Conservation (phyloP, 2,888 invertebrate genomes). For the Polylopha cassiicola region DNA sequence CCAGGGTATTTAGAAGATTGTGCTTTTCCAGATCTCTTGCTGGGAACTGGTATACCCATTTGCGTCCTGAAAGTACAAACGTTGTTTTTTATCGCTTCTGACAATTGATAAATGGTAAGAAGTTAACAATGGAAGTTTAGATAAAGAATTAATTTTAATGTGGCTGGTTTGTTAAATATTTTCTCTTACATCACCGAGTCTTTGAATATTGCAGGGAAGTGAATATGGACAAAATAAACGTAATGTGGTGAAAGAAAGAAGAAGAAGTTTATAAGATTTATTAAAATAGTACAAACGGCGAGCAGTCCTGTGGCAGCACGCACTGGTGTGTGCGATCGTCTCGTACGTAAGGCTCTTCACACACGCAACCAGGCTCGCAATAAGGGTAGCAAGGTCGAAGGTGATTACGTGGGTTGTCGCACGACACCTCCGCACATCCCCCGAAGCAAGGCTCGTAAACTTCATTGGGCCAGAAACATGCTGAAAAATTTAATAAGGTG, state of each 20-base stretch:
- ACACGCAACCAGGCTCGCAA: slow-evolving; percentile 69
- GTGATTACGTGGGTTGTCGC: slow-evolving; percentile 69
- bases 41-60: slow-evolving; percentile 69
- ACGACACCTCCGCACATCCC: slow-evolving; percentile 67
- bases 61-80: slow-evolving; percentile 66
- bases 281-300: slow-evolving; percentile 48
- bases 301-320: slow-evolving; percentile 65
- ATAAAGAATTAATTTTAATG: no score
- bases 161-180: no score
- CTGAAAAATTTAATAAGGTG: slow-evolving; percentile 34
- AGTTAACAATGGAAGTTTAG: no score
- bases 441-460: slow-evolving; percentile 67
- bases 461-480: slow-evolving; percentile 68
- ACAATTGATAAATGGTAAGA: no score
- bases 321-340: slow-evolving; percentile 70
- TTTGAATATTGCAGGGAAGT: no score
- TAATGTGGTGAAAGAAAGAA: no score
- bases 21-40: slow-evolving; percentile 41
- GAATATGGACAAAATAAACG: no score
- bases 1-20: slow-evolving; percentile 32
- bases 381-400: slow-evolving; percentile 70
- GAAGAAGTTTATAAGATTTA: no score
- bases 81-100: no score
- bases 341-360: slow-evolving; percentile 65
- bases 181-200: no score